A percentile compares a stretch with the other conserved stretches of the same genome.
Conservation (phyloP, 2,888 invertebrate species). For the Leuctra nigra region DNA sequence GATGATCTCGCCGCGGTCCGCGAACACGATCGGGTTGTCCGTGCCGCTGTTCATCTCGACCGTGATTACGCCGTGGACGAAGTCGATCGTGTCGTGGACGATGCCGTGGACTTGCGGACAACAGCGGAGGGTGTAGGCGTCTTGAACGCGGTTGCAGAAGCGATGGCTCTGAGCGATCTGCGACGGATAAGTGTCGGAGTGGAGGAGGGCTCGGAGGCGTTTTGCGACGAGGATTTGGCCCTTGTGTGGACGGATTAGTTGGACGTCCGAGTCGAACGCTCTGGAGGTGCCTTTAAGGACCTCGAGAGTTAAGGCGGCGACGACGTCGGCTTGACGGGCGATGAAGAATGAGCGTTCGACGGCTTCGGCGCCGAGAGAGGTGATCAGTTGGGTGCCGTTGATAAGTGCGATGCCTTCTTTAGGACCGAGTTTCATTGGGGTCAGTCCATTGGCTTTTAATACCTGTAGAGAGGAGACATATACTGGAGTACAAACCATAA, state of each 20-base stretch:
- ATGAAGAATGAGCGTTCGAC: slow-evolving; percentile 51
- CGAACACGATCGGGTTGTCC: slow-evolving; percentile 43
- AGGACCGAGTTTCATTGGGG: slow-evolving; percentile 48
- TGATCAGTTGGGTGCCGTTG: slow-evolving; percentile 61
- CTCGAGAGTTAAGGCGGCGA: slow-evolving; percentile 56
- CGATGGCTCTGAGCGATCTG: slow-evolving; percentile 61
- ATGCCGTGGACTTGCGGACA: slow-evolving; percentile 61
- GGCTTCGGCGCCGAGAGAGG: slow-evolving; percentile 56
- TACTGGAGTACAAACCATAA: too few species aligned
- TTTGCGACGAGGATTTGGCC: slow-evolving; percentile 54
- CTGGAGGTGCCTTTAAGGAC: slow-evolving; percentile 57
- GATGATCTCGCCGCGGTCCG: slow-evolving; percentile 52
- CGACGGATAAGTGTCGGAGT: slow-evolving; percentile 54
- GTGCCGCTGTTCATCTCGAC: slow-evolving; percentile 57
- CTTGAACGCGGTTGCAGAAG: slow-evolving; percentile 57
- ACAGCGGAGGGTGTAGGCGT: slow-evolving; percentile 59
- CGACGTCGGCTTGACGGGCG: slow-evolving; percentile 56
- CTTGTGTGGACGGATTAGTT: slow-evolving; percentile 52
- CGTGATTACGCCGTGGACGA: slow-evolving; percentile 50
- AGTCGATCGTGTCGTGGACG: slow-evolving; percentile 56
- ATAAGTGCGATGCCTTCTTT: slow-evolving; percentile 60
- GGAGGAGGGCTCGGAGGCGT: slow-evolving; percentile 51
- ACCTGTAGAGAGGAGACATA: slow-evolving; percentile 38
- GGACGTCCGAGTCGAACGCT: slow-evolving; percentile 58
- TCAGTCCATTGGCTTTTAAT: slow-evolving; percentile 48